phyloP scores from a whole-genome alignment of 2,888 invertebrate genomes.

The Phyllotreta striolata region DNA sequence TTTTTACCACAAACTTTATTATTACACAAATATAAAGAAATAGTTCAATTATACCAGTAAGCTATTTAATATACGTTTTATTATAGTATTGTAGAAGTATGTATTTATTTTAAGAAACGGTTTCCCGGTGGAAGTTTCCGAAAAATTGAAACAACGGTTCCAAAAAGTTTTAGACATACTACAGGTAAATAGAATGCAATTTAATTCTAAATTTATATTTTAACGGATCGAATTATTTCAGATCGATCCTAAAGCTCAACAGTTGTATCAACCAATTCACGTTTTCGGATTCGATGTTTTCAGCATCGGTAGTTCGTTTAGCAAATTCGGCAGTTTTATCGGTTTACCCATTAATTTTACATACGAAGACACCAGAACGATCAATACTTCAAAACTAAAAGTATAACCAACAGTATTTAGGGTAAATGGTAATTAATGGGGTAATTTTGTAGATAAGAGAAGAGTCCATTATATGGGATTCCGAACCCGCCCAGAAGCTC shows the following conservation, averaged over 20 bases:
- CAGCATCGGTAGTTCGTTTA: slow-evolving; percentile 68
- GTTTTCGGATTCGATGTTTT: slow-evolving; percentile 78
- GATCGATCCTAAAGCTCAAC: slow-evolving; percentile 63
- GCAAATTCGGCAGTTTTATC: slow-evolving; percentile 69
- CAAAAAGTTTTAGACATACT: slow-evolving; percentile 69
- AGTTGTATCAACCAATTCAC: slow-evolving; percentile 71
- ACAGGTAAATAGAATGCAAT: slow-evolving; percentile 51
- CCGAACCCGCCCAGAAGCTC: slow-evolving; percentile 69
- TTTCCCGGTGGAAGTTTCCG: slow-evolving; percentile 65
- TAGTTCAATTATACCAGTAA: slow-evolving; percentile 73
- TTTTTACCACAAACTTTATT: slow-evolving; percentile 70
- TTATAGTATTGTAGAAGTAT: slow-evolving; percentile 16
- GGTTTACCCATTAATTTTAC: slow-evolving; percentile 79
- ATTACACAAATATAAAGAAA: slow-evolving; percentile 68
- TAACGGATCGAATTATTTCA: slow-evolving; percentile 40
- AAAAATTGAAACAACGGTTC: slow-evolving; percentile 63
- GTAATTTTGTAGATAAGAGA: slow-evolving; percentile 65
- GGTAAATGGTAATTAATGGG: neutral
- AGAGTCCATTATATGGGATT: slow-evolving; percentile 71
- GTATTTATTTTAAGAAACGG: slow-evolving; percentile 65
- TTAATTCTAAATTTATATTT: neutral
- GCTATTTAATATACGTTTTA: slow-evolving; percentile 30
- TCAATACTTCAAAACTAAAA: slow-evolving; percentile 68
- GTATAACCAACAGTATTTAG: slow-evolving; percentile 50
- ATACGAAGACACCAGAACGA: slow-evolving; percentile 65